Evolutionary conservation across 2,888 invertebrate genomes (phyloP).

Genomic region (Epirrita christyi): DNA sequence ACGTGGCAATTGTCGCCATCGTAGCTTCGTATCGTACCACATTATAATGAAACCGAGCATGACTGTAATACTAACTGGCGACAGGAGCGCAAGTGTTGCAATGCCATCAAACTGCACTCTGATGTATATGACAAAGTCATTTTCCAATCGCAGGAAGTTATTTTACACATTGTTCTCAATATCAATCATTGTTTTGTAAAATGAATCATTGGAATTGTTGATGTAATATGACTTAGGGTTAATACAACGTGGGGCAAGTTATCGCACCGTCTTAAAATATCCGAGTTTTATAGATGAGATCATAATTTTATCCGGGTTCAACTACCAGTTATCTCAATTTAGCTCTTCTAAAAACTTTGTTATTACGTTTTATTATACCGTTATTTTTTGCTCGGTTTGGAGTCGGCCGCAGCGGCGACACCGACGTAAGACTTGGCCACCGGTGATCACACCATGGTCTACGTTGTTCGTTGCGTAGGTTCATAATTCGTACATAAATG

Average conservation of each 20-base stretch:
- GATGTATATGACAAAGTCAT: conserved; percentile 11
- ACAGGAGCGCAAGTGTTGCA: conserved; percentile 3
- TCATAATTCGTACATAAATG: too few species aligned
- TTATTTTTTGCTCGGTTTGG: too few species aligned
- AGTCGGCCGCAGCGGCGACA: too few species aligned
- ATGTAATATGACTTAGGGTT: conserved; percentile 13
- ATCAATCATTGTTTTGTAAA: conserved; percentile 4
- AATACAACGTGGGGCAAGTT: conserved; percentile 2
- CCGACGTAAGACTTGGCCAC: too few species aligned
- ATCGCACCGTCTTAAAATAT: conserved; percentile 3
- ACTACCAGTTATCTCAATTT: background rate
- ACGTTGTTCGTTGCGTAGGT: too few species aligned
- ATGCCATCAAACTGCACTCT: conserved; percentile 15
- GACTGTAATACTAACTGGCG: conserved; percentile 7
- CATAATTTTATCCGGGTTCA: background rate
- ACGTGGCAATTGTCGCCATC: conserved; percentile 1
- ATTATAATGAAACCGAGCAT: conserved; percentile 12
- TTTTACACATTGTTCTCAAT: conserved; percentile 16
- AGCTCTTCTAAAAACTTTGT: background rate
- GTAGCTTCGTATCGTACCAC: too few species aligned
- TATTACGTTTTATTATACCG: too few species aligned
- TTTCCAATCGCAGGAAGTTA: conserved; percentile 16
- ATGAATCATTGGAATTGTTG: conserved; percentile 15
- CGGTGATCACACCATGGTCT: too few species aligned
- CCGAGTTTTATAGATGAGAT: background rate